phyloP scores from a whole-genome alignment of 2,888 invertebrate species.

The Mimumesa dahlbomi region DNA sequence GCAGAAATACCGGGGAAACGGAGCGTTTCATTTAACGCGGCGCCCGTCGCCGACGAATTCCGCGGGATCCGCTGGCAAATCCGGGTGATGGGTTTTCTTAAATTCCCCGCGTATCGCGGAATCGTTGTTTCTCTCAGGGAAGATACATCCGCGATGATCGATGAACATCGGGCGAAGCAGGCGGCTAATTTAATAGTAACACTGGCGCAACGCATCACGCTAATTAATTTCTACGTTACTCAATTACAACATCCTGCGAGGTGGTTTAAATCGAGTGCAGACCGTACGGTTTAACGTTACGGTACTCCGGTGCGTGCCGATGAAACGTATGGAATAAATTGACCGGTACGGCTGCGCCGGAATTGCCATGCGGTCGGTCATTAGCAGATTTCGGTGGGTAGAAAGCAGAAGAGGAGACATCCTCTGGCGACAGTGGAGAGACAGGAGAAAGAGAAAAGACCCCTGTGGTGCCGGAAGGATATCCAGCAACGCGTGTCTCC shows the following conservation, averaged over 20 bases:
- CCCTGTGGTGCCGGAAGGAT: constrained; percentile 67
- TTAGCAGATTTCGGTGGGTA: constrained; percentile 15
- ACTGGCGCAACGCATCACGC: neutral
- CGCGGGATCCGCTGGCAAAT: too few relatives aligned
- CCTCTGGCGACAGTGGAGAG: neutral
- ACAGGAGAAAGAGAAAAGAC: constrained; percentile 32
- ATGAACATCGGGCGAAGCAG: too few relatives aligned
- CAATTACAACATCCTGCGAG: constrained; percentile 1
- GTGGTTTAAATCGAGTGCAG: neutral
- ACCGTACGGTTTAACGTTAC: neutral
- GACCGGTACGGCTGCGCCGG: neutral
- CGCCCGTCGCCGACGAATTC: neutral
- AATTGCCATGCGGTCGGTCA: neutral
- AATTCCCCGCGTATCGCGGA: too few relatives aligned
- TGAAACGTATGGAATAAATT: neutral
- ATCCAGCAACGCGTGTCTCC: constrained; percentile 73
- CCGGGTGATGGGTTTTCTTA: too few relatives aligned
- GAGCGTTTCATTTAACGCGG: neutral
- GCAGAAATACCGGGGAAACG: constrained; percentile 49
- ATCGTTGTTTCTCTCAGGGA: too few relatives aligned
- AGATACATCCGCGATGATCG: too few relatives aligned
- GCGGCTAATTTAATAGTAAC: too few relatives aligned
- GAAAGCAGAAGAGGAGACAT: neutral
- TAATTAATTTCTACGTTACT: neutral
- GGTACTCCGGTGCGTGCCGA: constrained; percentile 1